phyloP scores from a whole-genome alignment of 1,140 invertebrate genomes.

The Dinothrombium tinctorium region DNA sequence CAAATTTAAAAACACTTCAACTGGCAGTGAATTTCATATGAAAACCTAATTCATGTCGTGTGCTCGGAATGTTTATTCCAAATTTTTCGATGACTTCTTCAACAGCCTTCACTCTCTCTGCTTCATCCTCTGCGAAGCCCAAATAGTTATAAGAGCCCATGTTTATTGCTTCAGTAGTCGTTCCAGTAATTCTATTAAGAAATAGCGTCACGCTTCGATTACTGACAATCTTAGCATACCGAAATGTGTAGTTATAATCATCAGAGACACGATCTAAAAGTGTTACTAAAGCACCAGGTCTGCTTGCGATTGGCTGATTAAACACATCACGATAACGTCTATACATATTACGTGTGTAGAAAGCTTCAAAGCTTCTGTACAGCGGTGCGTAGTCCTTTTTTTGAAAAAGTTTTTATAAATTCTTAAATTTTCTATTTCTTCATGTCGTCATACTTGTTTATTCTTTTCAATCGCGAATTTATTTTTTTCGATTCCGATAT shows the following conservation, averaged over 20 bases:
- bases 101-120: conserved; percentile 43
- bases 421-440: neutral
- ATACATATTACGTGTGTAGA: conserved; percentile 82
- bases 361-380: conserved; percentile 74
- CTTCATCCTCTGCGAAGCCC: conserved; percentile 54
- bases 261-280: conserved; percentile 59
- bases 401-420: neutral
- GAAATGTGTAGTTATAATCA: conserved; percentile 58
- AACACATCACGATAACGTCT: conserved; percentile 71
- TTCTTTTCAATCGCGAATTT: conserved; percentile 19
- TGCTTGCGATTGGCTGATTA: conserved; percentile 74
- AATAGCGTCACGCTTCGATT: neutral
- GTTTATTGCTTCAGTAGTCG: conserved; percentile 30
- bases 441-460: conserved; percentile 6
- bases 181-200: conserved; percentile 8
- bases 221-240: neutral
- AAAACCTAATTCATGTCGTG: conserved; percentile 31
- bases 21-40: neutral
- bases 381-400: conserved; percentile 55
- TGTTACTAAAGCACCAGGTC: conserved; percentile 58
- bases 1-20: neutral
- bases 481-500: conserved; percentile 22
- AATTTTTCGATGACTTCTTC: conserved; percentile 32
- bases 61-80: conserved; percentile 39
- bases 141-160: conserved; percentile 83